Conservation (phyloP, 2,888 invertebrate genomes). For the Drosophila mettleri region DNA sequence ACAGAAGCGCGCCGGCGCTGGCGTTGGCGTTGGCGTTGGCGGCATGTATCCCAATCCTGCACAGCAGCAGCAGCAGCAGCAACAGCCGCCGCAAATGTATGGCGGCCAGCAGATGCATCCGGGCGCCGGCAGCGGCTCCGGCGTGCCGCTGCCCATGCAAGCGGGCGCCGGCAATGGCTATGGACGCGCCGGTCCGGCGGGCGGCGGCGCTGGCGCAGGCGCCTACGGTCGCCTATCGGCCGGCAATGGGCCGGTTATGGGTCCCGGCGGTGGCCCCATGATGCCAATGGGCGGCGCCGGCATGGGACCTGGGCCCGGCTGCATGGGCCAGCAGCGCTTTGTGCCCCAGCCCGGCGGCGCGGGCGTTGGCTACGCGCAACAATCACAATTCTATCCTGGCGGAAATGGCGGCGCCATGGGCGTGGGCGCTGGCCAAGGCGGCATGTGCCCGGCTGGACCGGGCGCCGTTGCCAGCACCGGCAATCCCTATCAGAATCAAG, state of each 20-base stretch:
- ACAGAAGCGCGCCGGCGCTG: conserved; percentile 87
- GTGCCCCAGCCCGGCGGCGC: conserved; percentile 82
- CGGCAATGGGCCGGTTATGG: conserved; percentile 76
- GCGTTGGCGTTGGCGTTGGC: conserved; percentile 46
- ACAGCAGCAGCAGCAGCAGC: conserved; percentile 84
- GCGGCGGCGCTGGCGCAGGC: conserved; percentile 58
- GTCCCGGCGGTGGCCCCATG: conserved; percentile 85
- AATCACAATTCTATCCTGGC: conserved; percentile 81
- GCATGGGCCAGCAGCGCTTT: conserved; percentile 78
- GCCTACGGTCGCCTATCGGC: conserved; percentile 69
- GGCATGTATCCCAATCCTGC: conserved; percentile 86
- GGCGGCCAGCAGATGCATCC: conserved; percentile 82
- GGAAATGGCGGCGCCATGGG: conserved; percentile 69
- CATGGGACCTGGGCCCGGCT: conserved; percentile 76
- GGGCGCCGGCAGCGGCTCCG: conserved; percentile 77
- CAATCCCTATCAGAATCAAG: conserved; percentile 85
- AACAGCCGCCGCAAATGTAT: conserved; percentile 81
- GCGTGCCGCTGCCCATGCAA: conserved; percentile 85
- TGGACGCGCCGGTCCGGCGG: conserved; percentile 77
- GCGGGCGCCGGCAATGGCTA: conserved; percentile 85
- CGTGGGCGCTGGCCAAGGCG: conserved; percentile 84
- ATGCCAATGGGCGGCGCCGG: conserved; percentile 66
- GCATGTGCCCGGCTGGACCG: conserved; percentile 85
- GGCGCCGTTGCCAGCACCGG: conserved; percentile 82
- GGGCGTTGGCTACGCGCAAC: conserved; percentile 78